Evolutionary conservation across 2,797 vertebrate genomes (phyloP).

Genomic region (Cheirogaleus major): DNA sequence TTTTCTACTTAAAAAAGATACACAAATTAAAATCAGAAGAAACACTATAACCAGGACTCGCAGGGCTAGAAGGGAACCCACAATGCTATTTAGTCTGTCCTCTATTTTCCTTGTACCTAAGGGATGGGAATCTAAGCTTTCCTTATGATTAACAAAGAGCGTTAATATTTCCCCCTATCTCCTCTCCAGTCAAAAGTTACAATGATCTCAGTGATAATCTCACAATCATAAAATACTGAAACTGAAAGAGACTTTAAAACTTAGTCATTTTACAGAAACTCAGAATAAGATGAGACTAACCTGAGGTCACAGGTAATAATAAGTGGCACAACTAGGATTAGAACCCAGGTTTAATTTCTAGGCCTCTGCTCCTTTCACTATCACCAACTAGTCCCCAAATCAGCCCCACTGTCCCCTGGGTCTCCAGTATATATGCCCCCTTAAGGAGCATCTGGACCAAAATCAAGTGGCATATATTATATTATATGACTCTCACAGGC

Average conservation of each 20-base stretch:
- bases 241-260: background rate
- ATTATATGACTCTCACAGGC: background rate
- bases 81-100: background rate
- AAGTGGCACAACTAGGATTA: background rate
- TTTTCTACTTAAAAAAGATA: background rate
- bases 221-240: background rate
- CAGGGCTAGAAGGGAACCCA: background rate
- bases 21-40: background rate
- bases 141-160: background rate
- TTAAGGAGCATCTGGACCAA: background rate
- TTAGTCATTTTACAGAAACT: background rate
- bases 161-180: background rate
- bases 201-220: background rate
- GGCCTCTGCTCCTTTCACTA: background rate
- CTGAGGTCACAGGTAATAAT: background rate
- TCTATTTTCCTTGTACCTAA: background rate
- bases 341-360: background rate
- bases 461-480: background rate
- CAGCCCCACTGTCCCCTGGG: background rate
- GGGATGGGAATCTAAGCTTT: background rate
- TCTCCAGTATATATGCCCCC: background rate
- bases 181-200: background rate
- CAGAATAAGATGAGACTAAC: background rate
- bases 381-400: background rate
- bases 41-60: background rate